A percentile compares a stretch with the other conserved stretches of the same genome.
Conservation (phyloP, 1,140 invertebrate genomes). For the Thalassaphorura encarpata region DNA sequence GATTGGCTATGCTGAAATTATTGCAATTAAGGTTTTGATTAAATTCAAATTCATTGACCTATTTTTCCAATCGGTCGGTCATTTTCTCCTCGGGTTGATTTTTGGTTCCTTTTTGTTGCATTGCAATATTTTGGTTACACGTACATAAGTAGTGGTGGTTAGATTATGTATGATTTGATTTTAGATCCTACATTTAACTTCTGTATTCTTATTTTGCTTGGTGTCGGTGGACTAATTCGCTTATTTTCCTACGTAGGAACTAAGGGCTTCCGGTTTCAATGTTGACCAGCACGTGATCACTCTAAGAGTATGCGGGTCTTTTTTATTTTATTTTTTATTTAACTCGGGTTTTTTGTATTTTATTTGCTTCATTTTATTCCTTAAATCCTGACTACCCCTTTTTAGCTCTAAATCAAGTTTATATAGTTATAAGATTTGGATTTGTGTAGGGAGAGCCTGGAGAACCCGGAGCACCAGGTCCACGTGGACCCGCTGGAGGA, state of each 20-base stretch:
- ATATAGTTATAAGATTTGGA: neutral
- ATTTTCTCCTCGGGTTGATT: neutral
- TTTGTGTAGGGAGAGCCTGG: conserved; percentile 69
- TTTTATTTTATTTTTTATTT: conserved; percentile 3
- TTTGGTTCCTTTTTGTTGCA: neutral
- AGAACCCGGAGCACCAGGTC: conserved; percentile 76
- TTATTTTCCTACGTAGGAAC: no score
- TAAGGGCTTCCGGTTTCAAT: conserved; percentile 30
- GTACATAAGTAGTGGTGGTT: neutral
- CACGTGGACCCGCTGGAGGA: conserved; percentile 47
- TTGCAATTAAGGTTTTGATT: conserved; percentile 74
- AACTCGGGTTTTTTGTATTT: conserved; percentile 10
- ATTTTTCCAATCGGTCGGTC: neutral
- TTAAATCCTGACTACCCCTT: neutral
- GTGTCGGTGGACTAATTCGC: no score
- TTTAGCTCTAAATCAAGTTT: no score
- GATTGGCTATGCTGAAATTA: conserved; percentile 83
- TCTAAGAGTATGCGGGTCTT: conserved; percentile 25
- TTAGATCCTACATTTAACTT: conserved; percentile 13
- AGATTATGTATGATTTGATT: conserved; percentile 1
- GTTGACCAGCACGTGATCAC: conserved; percentile 30
- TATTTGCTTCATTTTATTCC: conserved; percentile 4
- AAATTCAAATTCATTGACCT: neutral
- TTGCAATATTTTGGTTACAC: no score
- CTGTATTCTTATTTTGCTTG: conserved; percentile 19